phyloP scores from a whole-genome alignment of 2,113 vertebrate species.

The Dipodomys stephensi region DNA sequence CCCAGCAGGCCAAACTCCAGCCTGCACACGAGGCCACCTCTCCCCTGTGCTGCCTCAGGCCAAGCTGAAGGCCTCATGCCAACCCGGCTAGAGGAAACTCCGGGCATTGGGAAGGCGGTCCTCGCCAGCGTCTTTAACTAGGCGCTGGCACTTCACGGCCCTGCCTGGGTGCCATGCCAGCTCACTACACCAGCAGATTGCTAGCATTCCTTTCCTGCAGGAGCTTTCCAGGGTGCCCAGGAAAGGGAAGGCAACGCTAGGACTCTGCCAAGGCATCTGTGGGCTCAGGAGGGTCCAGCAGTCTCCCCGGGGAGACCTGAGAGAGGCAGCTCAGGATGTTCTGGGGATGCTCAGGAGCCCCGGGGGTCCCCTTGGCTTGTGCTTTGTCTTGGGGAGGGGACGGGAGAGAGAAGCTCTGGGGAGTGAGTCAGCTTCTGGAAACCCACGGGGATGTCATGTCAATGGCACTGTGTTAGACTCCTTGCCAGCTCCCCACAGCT shows the following conservation, averaged over 20 bases:
- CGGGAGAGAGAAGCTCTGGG: background rate
- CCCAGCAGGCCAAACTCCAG: background rate
- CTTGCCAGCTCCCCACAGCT: background rate
- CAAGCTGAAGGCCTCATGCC: slow-evolving; percentile 70
- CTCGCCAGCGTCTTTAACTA: slow-evolving; percentile 83
- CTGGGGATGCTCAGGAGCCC: background rate
- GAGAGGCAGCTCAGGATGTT: background rate
- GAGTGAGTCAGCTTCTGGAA: background rate
- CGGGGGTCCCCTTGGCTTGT: background rate
- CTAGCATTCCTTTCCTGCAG: slow-evolving; percentile 84
- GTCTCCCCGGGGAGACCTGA: background rate
- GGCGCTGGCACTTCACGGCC: slow-evolving; percentile 83
- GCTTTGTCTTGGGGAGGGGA: background rate
- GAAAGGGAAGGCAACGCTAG: slow-evolving; percentile 66
- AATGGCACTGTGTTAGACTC: background rate
- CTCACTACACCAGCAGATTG: slow-evolving; percentile 84
- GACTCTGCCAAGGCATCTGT: slow-evolving; percentile 17
- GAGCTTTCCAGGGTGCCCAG: slow-evolving; percentile 81
- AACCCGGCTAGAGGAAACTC: slow-evolving; percentile 75
- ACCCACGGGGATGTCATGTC: background rate
- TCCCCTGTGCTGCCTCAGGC: background rate
- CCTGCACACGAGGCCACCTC: background rate
- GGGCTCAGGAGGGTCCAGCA: background rate
- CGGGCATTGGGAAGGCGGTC: slow-evolving; percentile 64
- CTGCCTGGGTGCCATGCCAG: slow-evolving; percentile 85